Conservation (phyloP, 2,113 vertebrate species). For the Scophthalmus maximus region DNA sequence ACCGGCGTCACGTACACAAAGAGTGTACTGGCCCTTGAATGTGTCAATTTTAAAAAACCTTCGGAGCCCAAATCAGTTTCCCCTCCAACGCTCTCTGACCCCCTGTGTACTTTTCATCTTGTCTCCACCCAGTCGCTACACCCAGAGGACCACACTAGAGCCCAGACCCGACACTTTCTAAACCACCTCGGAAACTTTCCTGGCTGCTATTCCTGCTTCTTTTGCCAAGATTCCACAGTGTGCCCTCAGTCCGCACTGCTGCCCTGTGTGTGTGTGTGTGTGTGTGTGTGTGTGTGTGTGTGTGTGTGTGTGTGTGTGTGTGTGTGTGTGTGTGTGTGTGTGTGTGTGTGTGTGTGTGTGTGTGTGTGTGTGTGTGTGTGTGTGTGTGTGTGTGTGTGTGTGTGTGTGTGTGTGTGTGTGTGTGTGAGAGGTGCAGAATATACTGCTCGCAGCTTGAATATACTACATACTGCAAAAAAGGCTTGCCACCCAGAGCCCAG, state of each 20-base stretch:
- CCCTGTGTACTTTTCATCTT: slow-evolving; percentile 53
- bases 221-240: slow-evolving; percentile 78
- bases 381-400: slow-evolving; percentile 1
- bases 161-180: slow-evolving; percentile 56
- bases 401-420: slow-evolving; percentile 7
- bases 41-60: slow-evolving; percentile 57
- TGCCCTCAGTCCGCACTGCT: slow-evolving; percentile 69
- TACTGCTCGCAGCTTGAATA: slow-evolving; percentile 33
- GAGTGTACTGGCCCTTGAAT: slow-evolving; percentile 42
- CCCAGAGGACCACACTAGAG: slow-evolving; percentile 72
- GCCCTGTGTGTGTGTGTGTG: slow-evolving; percentile 56
- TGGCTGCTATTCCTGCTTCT: slow-evolving; percentile 65
- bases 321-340: slow-evolving; percentile 47
- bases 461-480: slow-evolving; percentile 5
- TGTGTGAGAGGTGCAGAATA: slow-evolving; percentile 34
- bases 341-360: slow-evolving; percentile 34
- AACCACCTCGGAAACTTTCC: slow-evolving; percentile 78
- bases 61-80: slow-evolving; percentile 49
- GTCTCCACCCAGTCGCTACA: slow-evolving; percentile 56
- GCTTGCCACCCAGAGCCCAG: slow-evolving; percentile 37
- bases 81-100: slow-evolving; percentile 50
- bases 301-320: slow-evolving; percentile 1
- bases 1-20: slow-evolving; percentile 11
- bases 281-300: slow-evolving; percentile 23
- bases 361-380: slow-evolving; percentile 52